Conservation (phyloP, 1,140 invertebrate species). For the Drosophila mayri region DNA sequence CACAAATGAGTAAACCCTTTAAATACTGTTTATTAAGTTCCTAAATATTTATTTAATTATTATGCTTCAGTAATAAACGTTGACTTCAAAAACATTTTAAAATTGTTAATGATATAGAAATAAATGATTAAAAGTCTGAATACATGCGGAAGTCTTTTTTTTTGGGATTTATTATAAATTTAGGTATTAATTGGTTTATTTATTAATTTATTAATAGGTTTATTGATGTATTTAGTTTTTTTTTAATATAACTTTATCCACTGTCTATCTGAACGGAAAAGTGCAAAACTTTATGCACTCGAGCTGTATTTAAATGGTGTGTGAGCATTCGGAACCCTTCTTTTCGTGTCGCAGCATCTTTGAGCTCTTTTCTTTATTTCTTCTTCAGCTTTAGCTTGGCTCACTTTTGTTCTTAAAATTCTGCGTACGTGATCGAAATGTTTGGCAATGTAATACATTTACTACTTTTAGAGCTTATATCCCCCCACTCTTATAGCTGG, state of each 20-base stretch:
- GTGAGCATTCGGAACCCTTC: conserved; percentile 44
- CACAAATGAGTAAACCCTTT: background rate
- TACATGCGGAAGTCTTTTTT: background rate
- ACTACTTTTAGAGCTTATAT: conserved; percentile 38
- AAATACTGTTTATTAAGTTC: background rate
- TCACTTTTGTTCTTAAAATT: conserved; percentile 56
- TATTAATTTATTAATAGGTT: no score
- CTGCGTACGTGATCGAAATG: conserved; percentile 63
- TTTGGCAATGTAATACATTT: conserved; percentile 49
- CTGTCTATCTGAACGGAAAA: conserved; percentile 6
- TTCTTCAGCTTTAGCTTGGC: conserved; percentile 14
- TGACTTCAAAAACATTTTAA: no score
- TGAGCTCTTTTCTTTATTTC: conserved; percentile 28
- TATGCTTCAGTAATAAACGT: background rate
- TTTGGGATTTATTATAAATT: background rate
- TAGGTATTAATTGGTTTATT: background rate
- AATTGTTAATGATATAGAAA: no score
- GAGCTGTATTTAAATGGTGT: conserved; percentile 58
- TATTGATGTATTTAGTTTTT: background rate
- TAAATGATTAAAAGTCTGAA: background rate
- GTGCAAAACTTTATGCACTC: conserved; percentile 55
- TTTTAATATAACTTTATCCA: background rate
- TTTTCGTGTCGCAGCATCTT: conserved; percentile 45
- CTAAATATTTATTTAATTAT: background rate
- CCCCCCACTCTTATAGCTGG: conserved; percentile 17